These are phyloP conservation scores for Pangasius mekongensis DNA, from an alignment of 2,797 vertebrate species.

Conservation along the genomic window DNA sequence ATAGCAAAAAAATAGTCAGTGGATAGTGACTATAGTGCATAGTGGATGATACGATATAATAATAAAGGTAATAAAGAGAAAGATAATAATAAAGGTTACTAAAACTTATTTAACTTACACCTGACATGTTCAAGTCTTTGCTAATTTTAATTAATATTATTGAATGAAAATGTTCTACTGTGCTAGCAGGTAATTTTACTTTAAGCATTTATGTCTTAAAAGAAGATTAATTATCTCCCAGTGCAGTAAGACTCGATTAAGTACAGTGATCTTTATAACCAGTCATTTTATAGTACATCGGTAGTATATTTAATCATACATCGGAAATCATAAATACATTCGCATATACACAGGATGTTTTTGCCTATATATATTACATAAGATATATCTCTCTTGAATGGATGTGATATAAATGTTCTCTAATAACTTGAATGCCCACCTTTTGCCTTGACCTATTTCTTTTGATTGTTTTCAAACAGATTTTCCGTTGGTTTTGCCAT, in stretches of 20 bases:
- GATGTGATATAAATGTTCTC: neutral
- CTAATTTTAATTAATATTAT: neutral
- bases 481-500: too few relatives aligned
- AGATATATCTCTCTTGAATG: neutral
- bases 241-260: neutral
- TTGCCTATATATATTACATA: neutral
- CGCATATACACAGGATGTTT: neutral
- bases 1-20: neutral
- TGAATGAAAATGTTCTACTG: neutral
- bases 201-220: neutral
- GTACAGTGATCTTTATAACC: neutral
- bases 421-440: neutral
- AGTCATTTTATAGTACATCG: neutral
- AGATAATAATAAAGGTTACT: neutral
- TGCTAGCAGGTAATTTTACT: neutral
- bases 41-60: neutral
- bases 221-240: neutral
- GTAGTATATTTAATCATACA: neutral
- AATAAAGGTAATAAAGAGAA: neutral
- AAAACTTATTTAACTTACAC: neutral
- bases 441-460: neutral
- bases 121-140: neutral
- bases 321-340: neutral
- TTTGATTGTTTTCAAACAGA: neutral
- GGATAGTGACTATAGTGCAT: neutral